These are phyloP conservation scores for Drosophila tristis DNA, from an alignment of 1,140 invertebrate genomes.

Conservation along the genomic window DNA sequence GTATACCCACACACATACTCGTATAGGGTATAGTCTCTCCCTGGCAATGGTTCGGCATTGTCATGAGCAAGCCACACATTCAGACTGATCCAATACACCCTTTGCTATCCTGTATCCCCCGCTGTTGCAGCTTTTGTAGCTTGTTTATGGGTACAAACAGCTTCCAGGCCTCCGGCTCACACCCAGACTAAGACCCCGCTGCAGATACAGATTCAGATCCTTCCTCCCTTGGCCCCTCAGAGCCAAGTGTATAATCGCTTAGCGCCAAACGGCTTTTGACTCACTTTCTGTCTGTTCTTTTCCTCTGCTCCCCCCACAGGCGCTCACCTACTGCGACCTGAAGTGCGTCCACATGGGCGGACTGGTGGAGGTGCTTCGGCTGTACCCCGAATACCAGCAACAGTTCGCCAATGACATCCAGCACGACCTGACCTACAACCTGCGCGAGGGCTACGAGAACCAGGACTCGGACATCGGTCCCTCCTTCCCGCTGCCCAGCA, in stretches of 20 bases:
- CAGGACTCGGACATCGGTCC: conserved; percentile 94
- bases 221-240: background rate
- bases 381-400: conserved; percentile 97
- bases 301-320: conserved; percentile 84
- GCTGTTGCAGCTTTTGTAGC: conserved; percentile 37
- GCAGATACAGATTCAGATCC: no score
- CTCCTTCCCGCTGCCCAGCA: conserved; percentile 93
- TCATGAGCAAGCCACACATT: no score
- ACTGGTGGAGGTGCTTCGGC: conserved; percentile 93
- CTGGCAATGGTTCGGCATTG: no score
- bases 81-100: background rate
- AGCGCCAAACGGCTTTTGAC: conserved; percentile 51
- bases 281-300: conserved; percentile 26
- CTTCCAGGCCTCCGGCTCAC: conserved; percentile 11
- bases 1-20: background rate
- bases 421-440: conserved; percentile 97
- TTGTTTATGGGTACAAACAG: conserved; percentile 26
- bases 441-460: conserved; percentile 95
- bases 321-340: conserved; percentile 97
- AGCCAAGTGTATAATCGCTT: conserved; percentile 70
- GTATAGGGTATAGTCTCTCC: no score
- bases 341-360: conserved; percentile 97
- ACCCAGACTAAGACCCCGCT: no score
- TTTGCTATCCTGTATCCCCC: background rate
- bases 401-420: conserved; percentile 97